Base-by-base conservation (phyloP, 2,797 vertebrate genomes). In the Phrynocephalus vlangalii region DNA sequence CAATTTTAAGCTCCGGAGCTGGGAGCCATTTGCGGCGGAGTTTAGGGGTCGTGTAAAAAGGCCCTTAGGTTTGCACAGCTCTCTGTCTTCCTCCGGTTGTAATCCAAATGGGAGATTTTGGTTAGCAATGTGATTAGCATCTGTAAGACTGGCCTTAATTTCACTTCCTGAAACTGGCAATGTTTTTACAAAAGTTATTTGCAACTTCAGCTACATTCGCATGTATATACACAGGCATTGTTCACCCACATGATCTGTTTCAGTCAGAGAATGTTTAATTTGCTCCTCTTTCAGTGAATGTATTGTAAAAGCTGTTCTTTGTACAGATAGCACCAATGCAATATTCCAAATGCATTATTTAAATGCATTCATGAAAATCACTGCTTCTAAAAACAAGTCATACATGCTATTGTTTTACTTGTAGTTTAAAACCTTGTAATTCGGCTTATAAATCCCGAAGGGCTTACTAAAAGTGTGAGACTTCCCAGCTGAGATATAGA, bases 291-390 rank as follows among this genome's bases (percentile, higher is more conserved):
- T 70, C 15, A 56, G n/a, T 70, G 18, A 76, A 78, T 7, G 9
- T 15, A 77, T 11, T 50, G 16, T n/a, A 71, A 28, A 24, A 80
- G 68, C 33, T 81, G 13, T 33, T 81, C 63, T 70, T 20, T 52
- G 9, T 83, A 56, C 63, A n/a, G 44, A 48, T 63, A 83, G 60
- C 22, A 56, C 9, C 82, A 56, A 24, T 83, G 8, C 16, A 68
- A 56, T 38, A 28, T 38, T 70, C 15, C 67, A 87, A 83, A 66
- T 82, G 44, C 15, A 82, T 52, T 75, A 67, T 2, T 81, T 33
- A n/a, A 76, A 87, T 60, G 4, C 9, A 70, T 78, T 83, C 44
- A 56, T 75, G 82, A 82, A 50, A 76, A 72, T 82, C n/a, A 56
- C 24, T 76, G 20, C 11, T 28, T 67, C 44, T 82, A 52, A 68